phyloP scores from a whole-genome alignment of 1,140 invertebrate genomes.

The Drosophila sp. region DNA sequence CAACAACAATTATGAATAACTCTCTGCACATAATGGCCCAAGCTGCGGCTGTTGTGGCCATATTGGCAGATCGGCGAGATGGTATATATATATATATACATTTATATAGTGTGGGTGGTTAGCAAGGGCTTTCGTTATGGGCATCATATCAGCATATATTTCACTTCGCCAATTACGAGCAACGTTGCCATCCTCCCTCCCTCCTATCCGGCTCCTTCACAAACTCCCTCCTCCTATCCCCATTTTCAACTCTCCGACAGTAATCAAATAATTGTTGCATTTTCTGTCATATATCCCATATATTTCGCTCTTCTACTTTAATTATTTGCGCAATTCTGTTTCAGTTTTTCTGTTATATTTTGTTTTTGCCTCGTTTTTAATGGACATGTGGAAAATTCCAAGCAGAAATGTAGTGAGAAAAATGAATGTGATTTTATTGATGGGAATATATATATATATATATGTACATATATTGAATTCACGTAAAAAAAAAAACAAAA shows the following conservation, averaged over 20 bases:
- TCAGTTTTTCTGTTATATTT: conserved; percentile 8
- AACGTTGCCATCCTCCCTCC: conserved; percentile 20
- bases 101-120: conserved; percentile 16
- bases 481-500: background rate
- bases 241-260: conserved; percentile 44
- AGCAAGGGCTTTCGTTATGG: conserved; percentile 17
- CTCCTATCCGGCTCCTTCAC: background rate
- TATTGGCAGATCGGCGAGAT: conserved; percentile 26
- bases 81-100: background rate
- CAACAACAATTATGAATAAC: conserved; percentile 81
- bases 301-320: conserved; percentile 63
- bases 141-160: conserved; percentile 45
- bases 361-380: conserved; percentile 20
- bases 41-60: conserved; percentile 48
- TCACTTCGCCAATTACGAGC: conserved; percentile 70
- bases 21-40: conserved; percentile 60
- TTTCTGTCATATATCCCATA: conserved; percentile 63
- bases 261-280: conserved; percentile 82
- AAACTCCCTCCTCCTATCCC: background rate
- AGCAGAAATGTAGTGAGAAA: conserved; percentile 11
- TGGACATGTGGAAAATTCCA: conserved; percentile 39
- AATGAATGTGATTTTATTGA: conserved; percentile 10
- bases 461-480: background rate
- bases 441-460: background rate
- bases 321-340: conserved; percentile 67